A percentile compares a stretch with the other conserved stretches of the same genome.
Conservation (phyloP, 2,113 vertebrate species). For the Formicarius rufipectus region DNA sequence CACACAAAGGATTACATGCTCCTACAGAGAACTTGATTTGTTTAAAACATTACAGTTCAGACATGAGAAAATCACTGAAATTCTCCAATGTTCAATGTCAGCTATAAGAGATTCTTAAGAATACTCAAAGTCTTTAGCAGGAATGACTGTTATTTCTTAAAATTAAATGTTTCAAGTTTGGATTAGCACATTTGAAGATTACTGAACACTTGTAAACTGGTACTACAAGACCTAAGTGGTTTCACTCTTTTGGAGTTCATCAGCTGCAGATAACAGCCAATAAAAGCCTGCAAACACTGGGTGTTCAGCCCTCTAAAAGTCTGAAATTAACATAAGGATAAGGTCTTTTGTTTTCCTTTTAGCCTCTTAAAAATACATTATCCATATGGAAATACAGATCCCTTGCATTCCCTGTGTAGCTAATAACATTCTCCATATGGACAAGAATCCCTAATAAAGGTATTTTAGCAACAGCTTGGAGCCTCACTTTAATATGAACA, state of each 20-base stretch:
- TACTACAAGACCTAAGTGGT: not conserved
- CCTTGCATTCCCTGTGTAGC: not conserved
- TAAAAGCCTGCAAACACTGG: not conserved
- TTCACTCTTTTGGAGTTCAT: not conserved
- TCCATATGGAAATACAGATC: not conserved
- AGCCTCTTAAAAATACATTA: not conserved
- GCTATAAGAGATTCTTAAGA: not conserved
- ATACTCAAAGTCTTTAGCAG: not conserved
- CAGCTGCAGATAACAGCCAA: not conserved
- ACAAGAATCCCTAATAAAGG: not conserved
- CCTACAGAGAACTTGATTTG: not conserved
- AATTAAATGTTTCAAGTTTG: not conserved
- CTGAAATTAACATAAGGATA: not conserved
- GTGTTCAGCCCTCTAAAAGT: not conserved
- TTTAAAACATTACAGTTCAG: not conserved
- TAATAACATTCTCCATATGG: not conserved
- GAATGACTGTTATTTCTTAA: not conserved
- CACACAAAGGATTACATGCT: not conserved
- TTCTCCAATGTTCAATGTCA: not conserved
- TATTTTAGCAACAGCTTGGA: not conserved
- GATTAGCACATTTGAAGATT: not conserved
- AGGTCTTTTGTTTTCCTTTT: not conserved
- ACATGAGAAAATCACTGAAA: not conserved
- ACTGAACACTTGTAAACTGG: not conserved
- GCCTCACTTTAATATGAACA: fast-evolving